Evolutionary conservation across 1,140 invertebrate genomes (phyloP), one percentile per base, ranked within the genome.

Genomic region (Drosophila cardini): DNA sequence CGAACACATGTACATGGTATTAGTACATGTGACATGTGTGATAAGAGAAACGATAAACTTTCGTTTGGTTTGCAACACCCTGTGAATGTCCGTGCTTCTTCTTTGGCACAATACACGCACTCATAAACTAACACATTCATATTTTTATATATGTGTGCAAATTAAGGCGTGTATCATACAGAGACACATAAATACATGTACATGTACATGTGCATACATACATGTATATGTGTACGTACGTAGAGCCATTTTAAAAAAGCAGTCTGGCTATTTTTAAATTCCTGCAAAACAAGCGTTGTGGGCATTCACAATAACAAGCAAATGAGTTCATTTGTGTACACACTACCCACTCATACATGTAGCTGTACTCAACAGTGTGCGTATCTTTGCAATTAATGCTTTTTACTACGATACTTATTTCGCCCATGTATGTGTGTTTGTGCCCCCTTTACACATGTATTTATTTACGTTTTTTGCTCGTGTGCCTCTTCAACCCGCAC

Each of bases 181-280:
- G 21, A 42, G 7, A 1, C 18, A n/a, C 15, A 45, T 16, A 16
- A 9, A 50, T 46, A 45, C 57, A 6, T 45, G 30, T 48, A 57
- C 13, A 21, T 50, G 52, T 21, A 26, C 30, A 42, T 18, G 1
- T 34, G 40, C 15, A 45, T 16, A 16, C 16, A 50, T 46, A 45
- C 57, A 2, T 45, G 16, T 48, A 57, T 26, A 21, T 50, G 52
- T 21, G 48, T 10, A 61, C 55, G 43, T 53, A 60, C 18, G 34
- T 13, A 55, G 18, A 56, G 32, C 74, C 58, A 72, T 58, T 55
- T 72, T 34, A 68, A 38, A 58, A 72, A 85, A 74, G 80, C 68
- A 68, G 57, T 70, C 76, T 32, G 64, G 71, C 79, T 86, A 87
- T 83, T 86, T 86, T 79, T 86, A 86, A 83, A 76, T 46, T 62